Evolutionary conservation across 2,113 vertebrate genomes (phyloP).

Genomic region (Onychostruthus taczanowskii): DNA sequence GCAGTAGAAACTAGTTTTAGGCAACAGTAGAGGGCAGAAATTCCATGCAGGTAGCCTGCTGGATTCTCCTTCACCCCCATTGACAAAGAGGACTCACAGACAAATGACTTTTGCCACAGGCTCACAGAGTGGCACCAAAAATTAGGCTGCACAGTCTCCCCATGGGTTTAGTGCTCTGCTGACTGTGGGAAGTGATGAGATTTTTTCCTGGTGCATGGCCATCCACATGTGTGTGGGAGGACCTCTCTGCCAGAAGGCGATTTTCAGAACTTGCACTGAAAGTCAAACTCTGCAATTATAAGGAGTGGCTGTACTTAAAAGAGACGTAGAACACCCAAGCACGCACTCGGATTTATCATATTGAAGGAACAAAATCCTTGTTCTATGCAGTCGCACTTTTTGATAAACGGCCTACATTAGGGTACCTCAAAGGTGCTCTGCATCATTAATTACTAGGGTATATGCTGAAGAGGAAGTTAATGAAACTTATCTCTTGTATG

Average conservation of each 20-base stretch:
- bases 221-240: rapidly evolving
- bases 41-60: not conserved
- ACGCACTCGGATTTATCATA: not conserved
- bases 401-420: conserved; percentile 49
- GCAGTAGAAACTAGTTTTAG: not conserved
- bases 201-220: not conserved
- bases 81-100: not conserved
- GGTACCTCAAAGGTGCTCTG: conserved; percentile 47
- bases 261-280: conserved; percentile 15
- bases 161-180: not conserved
- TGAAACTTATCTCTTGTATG: conserved; percentile 60
- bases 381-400: conserved; percentile 12
- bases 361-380: not conserved
- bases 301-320: not conserved
- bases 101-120: not conserved
- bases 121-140: not conserved
- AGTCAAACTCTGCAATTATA: conserved; percentile 28
- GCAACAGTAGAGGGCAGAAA: not conserved
- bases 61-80: not conserved
- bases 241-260: not conserved
- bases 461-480: conserved; percentile 60
- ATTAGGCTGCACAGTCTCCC: not conserved
- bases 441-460: conserved; percentile 66
- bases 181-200: not conserved
- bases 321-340: not conserved